Evolutionary conservation across 23 tunicate species (phyloP).

Genomic region (Aplidium turbinatum): DNA sequence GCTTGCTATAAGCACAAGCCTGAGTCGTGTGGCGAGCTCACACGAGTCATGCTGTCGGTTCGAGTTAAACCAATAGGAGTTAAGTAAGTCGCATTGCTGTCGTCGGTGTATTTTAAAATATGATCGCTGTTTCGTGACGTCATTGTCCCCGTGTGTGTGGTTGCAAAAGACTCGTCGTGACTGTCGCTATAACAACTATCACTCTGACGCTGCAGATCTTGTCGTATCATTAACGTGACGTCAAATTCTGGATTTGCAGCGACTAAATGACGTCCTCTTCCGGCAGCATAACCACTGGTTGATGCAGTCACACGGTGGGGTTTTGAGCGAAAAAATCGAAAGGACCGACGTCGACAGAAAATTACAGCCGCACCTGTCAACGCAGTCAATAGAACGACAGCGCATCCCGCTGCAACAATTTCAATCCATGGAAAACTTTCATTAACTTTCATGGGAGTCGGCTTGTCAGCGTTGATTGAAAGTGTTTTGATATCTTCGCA

Average conservation of each 20-base stretch:
- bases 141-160: slow-evolving; percentile 48
- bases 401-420: background rate
- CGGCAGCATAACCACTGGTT: background rate
- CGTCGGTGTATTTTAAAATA: no score
- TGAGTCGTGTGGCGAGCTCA: no score
- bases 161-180: slow-evolving; percentile 58
- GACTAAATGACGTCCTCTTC: slow-evolving; percentile 22
- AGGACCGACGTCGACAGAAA: background rate
- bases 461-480: background rate
- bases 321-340: no score
- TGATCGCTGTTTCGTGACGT: slow-evolving; percentile 42
- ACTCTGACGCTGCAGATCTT: slow-evolving; percentile 32
- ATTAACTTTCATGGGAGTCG: background rate
- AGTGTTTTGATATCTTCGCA: slow-evolving; percentile 40
- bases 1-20: no score
- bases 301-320: slow-evolving; percentile 26
- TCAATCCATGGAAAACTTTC: background rate
- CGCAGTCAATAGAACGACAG: no score
- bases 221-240: slow-evolving; percentile 53
- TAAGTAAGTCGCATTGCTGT: no score
- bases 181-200: slow-evolving; percentile 74
- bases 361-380: background rate
- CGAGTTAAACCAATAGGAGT: no score
- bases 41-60: no score
- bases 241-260: slow-evolving; percentile 80